A percentile compares a stretch with the other conserved stretches of the same genome.
These are phyloP conservation scores for Stomatorhinus ivindoensis DNA, from an alignment of 2,113 vertebrate species.

Conservation along the genomic window DNA sequence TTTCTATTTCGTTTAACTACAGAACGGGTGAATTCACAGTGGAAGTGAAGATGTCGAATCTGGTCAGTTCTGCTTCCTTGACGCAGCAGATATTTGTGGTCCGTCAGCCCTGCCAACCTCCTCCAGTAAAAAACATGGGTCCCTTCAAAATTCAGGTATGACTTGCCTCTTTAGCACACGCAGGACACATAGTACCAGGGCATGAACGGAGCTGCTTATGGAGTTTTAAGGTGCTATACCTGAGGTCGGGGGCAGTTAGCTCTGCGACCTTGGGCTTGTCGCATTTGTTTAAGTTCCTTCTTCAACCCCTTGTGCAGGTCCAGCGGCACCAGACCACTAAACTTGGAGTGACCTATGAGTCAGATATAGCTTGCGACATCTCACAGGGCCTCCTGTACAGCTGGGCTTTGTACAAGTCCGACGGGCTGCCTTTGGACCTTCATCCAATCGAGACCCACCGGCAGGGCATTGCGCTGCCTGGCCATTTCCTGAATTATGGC, in stretches of 20 bases:
- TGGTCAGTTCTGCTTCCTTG: constrained; percentile 60
- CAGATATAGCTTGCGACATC: constrained; percentile 56
- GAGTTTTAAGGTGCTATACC: background rate
- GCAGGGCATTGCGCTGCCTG: constrained; percentile 56
- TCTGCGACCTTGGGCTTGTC: too few relatives aligned
- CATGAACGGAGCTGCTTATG: background rate
- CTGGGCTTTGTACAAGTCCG: constrained; percentile 56
- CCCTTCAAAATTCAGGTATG: constrained; percentile 63
- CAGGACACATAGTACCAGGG: background rate
- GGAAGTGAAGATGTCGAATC: constrained; percentile 57
- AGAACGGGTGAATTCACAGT: constrained; percentile 67
- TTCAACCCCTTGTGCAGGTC: constrained; percentile 42
- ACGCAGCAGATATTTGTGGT: constrained; percentile 63
- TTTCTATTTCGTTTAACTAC: background rate
- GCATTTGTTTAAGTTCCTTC: background rate
- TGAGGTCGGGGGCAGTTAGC: background rate
- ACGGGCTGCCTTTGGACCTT: constrained; percentile 41
- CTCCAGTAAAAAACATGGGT: constrained; percentile 70
- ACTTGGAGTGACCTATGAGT: constrained; percentile 65
- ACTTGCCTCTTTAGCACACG: background rate
- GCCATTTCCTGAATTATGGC: constrained; percentile 56
- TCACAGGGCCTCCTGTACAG: constrained; percentile 58
- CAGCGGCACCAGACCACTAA: constrained; percentile 53
- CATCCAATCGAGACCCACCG: constrained; percentile 37
- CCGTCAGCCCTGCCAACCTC: constrained; percentile 60